A percentile compares a stretch with the other conserved stretches of the same genome.
phyloP scores from a whole-genome alignment of 2,113 vertebrate species.

The Labeo rohita region DNA sequence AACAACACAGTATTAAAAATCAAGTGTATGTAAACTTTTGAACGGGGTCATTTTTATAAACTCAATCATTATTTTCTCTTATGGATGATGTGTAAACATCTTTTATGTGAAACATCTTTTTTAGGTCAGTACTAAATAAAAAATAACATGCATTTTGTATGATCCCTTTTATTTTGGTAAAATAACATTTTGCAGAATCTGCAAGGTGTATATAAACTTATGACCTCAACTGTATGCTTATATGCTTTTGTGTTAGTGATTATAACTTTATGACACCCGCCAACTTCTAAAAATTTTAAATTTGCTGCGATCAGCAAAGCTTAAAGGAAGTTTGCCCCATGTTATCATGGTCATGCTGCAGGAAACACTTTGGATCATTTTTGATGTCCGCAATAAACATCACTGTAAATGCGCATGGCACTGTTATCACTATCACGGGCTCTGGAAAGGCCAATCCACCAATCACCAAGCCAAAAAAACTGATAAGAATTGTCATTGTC shows the following conservation, averaged over 20 bases:
- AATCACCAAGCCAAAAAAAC: constrained; percentile 13
- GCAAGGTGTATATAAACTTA: too few relatives aligned
- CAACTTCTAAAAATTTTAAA: neutral
- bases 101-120: too few relatives aligned
- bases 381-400: neutral
- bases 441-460: constrained; percentile 19
- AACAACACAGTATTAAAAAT: too few relatives aligned
- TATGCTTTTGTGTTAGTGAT: neutral
- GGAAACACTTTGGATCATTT: constrained; percentile 10
- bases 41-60: too few relatives aligned
- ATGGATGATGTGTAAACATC: too few relatives aligned
- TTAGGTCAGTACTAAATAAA: too few relatives aligned
- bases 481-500: constrained; percentile 30
- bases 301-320: neutral
- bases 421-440: constrained; percentile 9
- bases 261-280: neutral
- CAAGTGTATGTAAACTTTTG: too few relatives aligned
- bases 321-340: neutral
- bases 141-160: too few relatives aligned
- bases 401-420: neutral
- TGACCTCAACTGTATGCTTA: too few relatives aligned
- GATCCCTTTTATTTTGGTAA: too few relatives aligned
- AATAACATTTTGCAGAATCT: too few relatives aligned
- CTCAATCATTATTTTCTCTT: too few relatives aligned
- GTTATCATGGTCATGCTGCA: neutral